phyloP scores from a whole-genome alignment of 2,888 invertebrate genomes.

The Sminthurides aquaticus region DNA sequence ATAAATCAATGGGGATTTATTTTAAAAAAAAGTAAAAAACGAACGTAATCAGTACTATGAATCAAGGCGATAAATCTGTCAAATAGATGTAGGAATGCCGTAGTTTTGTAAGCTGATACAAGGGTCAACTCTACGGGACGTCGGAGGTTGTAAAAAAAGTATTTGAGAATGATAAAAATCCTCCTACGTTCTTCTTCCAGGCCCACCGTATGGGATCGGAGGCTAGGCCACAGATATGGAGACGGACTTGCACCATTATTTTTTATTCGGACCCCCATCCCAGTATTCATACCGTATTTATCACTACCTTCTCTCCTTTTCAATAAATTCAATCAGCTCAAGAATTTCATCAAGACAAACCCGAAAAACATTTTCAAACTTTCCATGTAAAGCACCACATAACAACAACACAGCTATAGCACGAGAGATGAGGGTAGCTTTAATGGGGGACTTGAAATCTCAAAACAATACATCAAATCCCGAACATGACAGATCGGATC shows the following conservation, averaged over 20 bases:
- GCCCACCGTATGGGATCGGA: slow-evolving; percentile 7
- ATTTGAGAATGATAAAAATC: slow-evolving; percentile 28
- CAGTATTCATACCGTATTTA: neutral
- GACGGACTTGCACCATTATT: neutral
- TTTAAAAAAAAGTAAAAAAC: slow-evolving; percentile 40
- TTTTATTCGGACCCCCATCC: neutral
- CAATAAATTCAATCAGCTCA: neutral
- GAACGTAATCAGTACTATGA: slow-evolving; percentile 44
- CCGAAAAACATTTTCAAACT: too few species aligned
- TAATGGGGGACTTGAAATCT: too few species aligned
- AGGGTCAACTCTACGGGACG: slow-evolving; percentile 45
- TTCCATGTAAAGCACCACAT: too few species aligned
- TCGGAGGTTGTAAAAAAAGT: slow-evolving; percentile 43
- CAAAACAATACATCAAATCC: too few species aligned
- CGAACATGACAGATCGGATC: too few species aligned
- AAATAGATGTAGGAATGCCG: slow-evolving; percentile 45
- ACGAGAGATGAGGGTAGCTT: too few species aligned
- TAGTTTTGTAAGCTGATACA: slow-evolving; percentile 45
- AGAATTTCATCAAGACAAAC: neutral
- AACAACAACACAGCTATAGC: too few species aligned
- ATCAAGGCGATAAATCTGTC: slow-evolving; percentile 45
- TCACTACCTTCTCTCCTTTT: neutral
- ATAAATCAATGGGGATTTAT: slow-evolving; percentile 45
- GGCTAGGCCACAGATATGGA: neutral
- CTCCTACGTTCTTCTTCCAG: slow-evolving; percentile 42